phyloP scores from a whole-genome alignment of 2,797 vertebrate genomes.

The Uromys caudimaculatus region DNA sequence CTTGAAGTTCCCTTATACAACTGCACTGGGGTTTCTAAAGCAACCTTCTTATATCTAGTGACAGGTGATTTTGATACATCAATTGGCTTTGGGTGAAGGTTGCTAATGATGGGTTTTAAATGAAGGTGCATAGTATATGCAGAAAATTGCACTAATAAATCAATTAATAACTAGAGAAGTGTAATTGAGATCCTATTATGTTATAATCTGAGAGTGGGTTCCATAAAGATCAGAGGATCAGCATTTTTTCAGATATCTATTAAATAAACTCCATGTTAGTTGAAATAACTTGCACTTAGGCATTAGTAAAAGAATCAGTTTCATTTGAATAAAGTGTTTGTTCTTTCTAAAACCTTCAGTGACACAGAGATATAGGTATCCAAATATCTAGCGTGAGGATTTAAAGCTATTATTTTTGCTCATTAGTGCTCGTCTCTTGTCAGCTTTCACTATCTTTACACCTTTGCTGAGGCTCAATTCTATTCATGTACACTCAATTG shows the following conservation, averaged over 20 bases:
- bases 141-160: not conserved
- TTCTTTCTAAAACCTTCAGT: slow-evolving; percentile 66
- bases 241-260: slow-evolving; percentile 5
- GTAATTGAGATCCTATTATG: not conserved
- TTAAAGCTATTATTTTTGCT: slow-evolving; percentile 74
- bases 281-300: slow-evolving; percentile 41
- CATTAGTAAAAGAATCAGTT: slow-evolving; percentile 48
- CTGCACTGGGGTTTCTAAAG: not conserved
- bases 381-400: slow-evolving; percentile 70
- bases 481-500: slow-evolving; percentile 82
- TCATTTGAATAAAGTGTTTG: slow-evolving; percentile 61
- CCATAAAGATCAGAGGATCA: not conserved
- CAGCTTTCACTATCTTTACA: slow-evolving; percentile 83
- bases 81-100: not conserved
- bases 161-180: not conserved
- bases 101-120: not conserved
- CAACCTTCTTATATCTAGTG: not conserved
- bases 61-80: not conserved
- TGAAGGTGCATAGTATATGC: not conserved
- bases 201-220: not conserved
- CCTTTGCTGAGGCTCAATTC: slow-evolving; percentile 77
- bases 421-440: slow-evolving; percentile 75
- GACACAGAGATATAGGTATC: not conserved
- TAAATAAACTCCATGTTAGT: not conserved
- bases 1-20: not conserved